Evolutionary conservation across 2,888 invertebrate genomes (phyloP).

Genomic region (Campaea margaritaria): DNA sequence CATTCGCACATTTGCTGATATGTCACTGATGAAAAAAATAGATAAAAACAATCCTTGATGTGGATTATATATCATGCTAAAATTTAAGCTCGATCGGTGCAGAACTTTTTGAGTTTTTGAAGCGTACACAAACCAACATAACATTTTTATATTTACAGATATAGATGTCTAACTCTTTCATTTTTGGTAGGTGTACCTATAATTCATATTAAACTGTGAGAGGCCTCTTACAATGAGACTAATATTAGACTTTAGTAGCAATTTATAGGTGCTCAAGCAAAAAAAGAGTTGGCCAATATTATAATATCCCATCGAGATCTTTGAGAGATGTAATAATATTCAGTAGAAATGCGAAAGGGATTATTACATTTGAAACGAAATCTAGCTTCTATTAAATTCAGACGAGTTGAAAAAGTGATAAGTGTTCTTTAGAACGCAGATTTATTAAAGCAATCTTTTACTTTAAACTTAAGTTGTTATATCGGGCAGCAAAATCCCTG

Average conservation of each 20-base stretch:
- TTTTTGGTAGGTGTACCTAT: too few species aligned
- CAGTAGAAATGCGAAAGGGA: conserved; percentile 14
- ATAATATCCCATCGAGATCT: background rate
- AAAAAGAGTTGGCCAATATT: background rate
- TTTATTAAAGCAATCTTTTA: background rate
- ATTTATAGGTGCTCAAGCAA: background rate
- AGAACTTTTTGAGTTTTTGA: too few species aligned
- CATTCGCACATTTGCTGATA: too few species aligned
- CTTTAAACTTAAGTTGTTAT: too few species aligned
- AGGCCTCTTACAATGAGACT: background rate
- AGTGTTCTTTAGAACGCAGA: conserved; percentile 2
- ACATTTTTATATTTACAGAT: background rate
- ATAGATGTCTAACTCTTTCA: too few species aligned
- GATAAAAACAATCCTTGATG: too few species aligned
- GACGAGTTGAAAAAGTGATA: background rate
- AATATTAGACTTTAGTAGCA: background rate
- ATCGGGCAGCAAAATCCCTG: too few species aligned
- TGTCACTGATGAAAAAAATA: too few species aligned
- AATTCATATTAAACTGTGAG: too few species aligned
- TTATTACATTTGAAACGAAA: background rate
- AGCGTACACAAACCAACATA: too few species aligned
- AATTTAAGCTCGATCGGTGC: too few species aligned
- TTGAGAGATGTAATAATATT: conserved; percentile 1
- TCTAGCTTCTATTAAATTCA: conserved; percentile 10
- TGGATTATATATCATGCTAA: too few species aligned